phyloP scores from a whole-genome alignment of 2,797 vertebrate species.

The Alectoris magna region DNA sequence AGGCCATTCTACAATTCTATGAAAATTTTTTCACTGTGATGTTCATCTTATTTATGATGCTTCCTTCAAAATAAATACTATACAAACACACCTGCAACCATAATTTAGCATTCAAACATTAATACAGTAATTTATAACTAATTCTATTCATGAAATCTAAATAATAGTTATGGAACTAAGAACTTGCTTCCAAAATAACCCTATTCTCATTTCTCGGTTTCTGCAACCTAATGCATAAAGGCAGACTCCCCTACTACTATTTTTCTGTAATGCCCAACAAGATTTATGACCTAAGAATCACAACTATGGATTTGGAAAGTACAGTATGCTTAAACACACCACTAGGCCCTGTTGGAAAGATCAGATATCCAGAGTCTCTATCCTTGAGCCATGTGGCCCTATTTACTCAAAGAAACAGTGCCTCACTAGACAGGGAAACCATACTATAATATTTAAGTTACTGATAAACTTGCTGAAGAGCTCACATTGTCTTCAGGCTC shows the following conservation, averaged over 20 bases:
- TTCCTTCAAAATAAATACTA: background rate
- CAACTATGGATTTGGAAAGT: fast-evolving
- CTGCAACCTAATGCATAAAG: background rate
- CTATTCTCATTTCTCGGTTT: background rate
- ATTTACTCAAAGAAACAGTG: background rate
- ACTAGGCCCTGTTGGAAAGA: fast-evolving
- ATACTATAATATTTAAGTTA: background rate
- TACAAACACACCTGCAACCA: background rate
- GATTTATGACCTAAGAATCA: background rate
- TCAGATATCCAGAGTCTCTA: background rate
- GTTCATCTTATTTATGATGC: background rate
- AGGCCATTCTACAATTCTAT: background rate
- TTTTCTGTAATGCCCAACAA: background rate
- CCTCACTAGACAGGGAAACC: background rate
- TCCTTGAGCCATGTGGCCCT: background rate
- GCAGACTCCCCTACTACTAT: background rate
- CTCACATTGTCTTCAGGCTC: background rate
- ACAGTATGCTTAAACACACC: background rate
- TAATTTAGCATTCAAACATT: background rate
- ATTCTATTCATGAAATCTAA: background rate
- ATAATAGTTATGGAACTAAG: background rate
- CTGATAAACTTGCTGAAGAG: background rate
- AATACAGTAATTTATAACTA: background rate
- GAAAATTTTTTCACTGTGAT: background rate
- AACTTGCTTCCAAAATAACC: background rate